These are phyloP conservation scores for Clunio marinus DNA, from an alignment of 2,888 invertebrate genomes.

Conservation along the genomic window DNA sequence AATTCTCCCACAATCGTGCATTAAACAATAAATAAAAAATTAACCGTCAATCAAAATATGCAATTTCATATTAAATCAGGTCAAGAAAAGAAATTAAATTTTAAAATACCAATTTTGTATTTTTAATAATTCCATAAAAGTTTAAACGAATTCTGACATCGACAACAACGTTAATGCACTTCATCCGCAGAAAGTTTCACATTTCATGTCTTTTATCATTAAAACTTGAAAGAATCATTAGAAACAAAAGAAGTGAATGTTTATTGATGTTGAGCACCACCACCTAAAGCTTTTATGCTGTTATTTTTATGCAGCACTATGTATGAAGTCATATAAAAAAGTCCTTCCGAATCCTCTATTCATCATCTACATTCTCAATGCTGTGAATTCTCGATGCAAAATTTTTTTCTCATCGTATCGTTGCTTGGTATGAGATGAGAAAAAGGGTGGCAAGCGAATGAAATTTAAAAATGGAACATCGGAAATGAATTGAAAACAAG, in stretches of 20 bases:
- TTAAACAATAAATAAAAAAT: no score
- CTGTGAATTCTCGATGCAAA: not conserved
- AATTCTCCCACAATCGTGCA: no score
- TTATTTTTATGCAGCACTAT: no score
- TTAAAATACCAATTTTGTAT: not conserved
- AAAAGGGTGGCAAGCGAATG: not conserved
- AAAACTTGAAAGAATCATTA: not conserved
- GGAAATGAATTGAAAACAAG: not conserved
- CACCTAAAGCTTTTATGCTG: not conserved
- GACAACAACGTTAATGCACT: no score
- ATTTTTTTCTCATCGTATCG: not conserved
- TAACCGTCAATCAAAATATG: no score
- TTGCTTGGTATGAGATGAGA: no score
- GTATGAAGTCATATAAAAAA: not conserved
- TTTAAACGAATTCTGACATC: no score
- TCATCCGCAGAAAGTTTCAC: no score
- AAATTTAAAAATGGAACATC: constrained; percentile 10
- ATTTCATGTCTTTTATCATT: not conserved
- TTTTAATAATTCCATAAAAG: not conserved
- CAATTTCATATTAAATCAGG: no score
- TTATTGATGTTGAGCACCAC: not conserved
- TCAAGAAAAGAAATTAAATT: no score
- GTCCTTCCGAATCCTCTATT: not conserved
- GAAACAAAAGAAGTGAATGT: no score
- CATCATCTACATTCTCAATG: not conserved